These are phyloP conservation scores for Hybos culiciformis DNA, from an alignment of 2,888 invertebrate genomes.

Conservation along the genomic window DNA sequence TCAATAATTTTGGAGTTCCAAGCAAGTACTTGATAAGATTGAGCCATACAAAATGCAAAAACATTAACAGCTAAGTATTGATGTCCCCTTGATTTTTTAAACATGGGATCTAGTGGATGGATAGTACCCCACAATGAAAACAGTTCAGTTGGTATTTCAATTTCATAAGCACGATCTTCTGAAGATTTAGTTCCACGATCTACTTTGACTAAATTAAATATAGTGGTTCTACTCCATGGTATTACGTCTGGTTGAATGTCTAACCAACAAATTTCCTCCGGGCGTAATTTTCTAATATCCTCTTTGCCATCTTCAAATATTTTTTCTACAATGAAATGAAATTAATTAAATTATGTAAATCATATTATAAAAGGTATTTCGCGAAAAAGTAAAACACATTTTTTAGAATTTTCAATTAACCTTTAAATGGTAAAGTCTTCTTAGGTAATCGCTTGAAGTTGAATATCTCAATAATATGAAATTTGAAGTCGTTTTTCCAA, in stretches of 20 bases:
- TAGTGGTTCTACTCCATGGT: constrained; percentile 28
- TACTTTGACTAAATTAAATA: constrained; percentile 24
- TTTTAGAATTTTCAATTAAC: too few species aligned
- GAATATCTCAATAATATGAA: constrained; percentile 26
- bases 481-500: constrained; percentile 25
- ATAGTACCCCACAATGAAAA: constrained; percentile 54
- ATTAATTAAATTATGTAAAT: too few species aligned
- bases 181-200: constrained; percentile 23
- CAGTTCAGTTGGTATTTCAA: constrained; percentile 52
- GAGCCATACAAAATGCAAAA: constrained; percentile 43
- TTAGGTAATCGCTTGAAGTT: constrained; percentile 27
- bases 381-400: too few species aligned
- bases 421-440: constrained; percentile 22
- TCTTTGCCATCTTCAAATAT: constrained; percentile 17
- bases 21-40: constrained; percentile 44
- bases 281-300: constrained; percentile 23
- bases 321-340: constrained; percentile 26
- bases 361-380: too few species aligned
- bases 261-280: constrained; percentile 29
- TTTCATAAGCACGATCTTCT: constrained; percentile 46
- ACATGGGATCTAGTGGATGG: constrained; percentile 45
- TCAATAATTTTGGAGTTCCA: constrained; percentile 51
- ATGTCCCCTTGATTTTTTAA: constrained; percentile 44
- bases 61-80: constrained; percentile 49
- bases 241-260: constrained; percentile 26